Percentiles rank a stretch among this genome's conserved stretches.
phyloP scores from a whole-genome alignment of 1,140 invertebrate genomes.

The Drosophila lacertosa region DNA sequence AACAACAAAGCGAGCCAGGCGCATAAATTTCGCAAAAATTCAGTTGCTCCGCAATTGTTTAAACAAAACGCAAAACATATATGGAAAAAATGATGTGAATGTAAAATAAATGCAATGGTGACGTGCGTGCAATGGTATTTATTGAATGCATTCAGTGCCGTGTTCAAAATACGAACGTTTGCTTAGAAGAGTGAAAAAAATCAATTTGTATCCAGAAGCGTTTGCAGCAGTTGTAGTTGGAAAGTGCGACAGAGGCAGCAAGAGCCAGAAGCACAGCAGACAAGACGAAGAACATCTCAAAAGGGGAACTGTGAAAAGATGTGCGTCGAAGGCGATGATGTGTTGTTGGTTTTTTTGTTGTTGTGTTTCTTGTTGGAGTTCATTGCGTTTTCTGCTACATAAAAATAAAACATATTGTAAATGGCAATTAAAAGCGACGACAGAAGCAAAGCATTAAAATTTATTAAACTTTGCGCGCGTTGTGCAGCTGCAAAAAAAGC shows the following conservation, averaged over 20 bases:
- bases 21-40: constrained; percentile 51
- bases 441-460: constrained; percentile 29
- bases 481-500: constrained; percentile 29
- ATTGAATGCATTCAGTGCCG: constrained; percentile 9
- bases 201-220: constrained; percentile 65
- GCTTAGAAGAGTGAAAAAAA: constrained; percentile 60
- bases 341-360: no score
- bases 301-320: constrained; percentile 45
- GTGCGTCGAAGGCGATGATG: constrained; percentile 30
- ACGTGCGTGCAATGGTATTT: constrained; percentile 31
- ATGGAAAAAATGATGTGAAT: constrained; percentile 38
- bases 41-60: constrained; percentile 34
- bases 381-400: constrained; percentile 23
- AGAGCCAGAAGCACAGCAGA: constrained; percentile 15
- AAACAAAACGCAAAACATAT: constrained; percentile 36
- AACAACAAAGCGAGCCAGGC: constrained; percentile 44
- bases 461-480: constrained; percentile 40
- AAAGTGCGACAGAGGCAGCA: constrained; percentile 3
- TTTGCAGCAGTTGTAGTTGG: constrained; percentile 38
- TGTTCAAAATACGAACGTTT: constrained; percentile 18
- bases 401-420: constrained; percentile 55
- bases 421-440: constrained; percentile 42
- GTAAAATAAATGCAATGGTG: constrained; percentile 7
- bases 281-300: constrained; percentile 38
- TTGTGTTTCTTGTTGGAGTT: no score